Conservation (phyloP, 2,113 vertebrate genomes). For the Daubentonia madagascariensis region DNA sequence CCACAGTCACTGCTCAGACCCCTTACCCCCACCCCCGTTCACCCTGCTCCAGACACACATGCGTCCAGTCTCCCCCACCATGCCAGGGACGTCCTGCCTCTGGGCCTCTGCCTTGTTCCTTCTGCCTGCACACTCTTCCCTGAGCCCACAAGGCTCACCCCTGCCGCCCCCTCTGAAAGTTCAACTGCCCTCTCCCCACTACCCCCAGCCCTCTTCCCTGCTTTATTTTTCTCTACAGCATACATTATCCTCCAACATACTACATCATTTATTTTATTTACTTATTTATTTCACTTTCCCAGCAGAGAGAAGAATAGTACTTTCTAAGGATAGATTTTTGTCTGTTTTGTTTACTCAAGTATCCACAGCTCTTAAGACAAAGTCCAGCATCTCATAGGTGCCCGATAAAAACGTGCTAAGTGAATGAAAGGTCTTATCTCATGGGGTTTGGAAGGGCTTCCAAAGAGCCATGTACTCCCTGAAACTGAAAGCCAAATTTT, state of each 20-base stretch:
- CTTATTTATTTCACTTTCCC: background rate
- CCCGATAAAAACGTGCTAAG: background rate
- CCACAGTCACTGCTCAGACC: background rate
- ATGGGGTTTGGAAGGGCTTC: background rate
- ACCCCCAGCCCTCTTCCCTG: fast-evolving
- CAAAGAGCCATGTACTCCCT: background rate
- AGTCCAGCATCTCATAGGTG: background rate
- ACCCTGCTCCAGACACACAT: fast-evolving
- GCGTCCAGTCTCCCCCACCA: background rate
- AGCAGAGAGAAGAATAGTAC: background rate
- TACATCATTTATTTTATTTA: background rate
- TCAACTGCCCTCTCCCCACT: background rate
- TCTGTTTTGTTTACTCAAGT: background rate
- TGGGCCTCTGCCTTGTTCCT: background rate
- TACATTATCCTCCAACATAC: background rate
- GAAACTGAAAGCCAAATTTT: background rate
- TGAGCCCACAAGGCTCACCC: background rate
- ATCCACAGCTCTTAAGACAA: background rate
- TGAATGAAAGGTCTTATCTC: background rate
- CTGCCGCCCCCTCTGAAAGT: background rate
- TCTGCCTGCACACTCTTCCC: background rate
- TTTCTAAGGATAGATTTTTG: background rate
- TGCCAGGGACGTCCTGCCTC: background rate
- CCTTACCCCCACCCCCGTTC: background rate
- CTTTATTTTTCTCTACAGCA: background rate